Evolutionary conservation across 2,888 invertebrate species (phyloP).

Genomic region (Sepioteuthis lessoniana): DNA sequence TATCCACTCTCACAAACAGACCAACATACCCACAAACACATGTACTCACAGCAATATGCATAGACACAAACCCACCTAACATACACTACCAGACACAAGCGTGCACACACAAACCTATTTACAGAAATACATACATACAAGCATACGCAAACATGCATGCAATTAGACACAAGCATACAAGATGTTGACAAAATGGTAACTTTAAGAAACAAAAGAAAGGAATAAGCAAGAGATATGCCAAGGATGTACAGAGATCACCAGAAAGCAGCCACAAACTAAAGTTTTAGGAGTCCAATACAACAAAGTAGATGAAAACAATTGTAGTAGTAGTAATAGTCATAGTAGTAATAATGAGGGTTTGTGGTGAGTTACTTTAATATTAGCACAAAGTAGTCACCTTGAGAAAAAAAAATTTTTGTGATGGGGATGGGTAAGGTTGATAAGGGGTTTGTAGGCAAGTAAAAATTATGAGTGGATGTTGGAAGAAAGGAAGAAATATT

Average conservation of each 20-base stretch:
- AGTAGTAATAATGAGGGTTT: not conserved
- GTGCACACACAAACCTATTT: not conserved
- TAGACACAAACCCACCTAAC: not conserved
- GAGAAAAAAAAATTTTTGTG: not conserved
- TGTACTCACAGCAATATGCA: not conserved
- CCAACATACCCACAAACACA: not conserved
- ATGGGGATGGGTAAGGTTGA: not conserved
- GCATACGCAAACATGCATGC: not conserved
- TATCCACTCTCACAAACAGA: too few relatives aligned
- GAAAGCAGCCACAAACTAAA: not conserved
- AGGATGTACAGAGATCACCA: not conserved
- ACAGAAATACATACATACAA: not conserved
- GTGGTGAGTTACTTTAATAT: not conserved
- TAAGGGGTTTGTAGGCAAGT: not conserved
- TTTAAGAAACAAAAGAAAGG: not conserved
- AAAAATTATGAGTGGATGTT: not conserved
- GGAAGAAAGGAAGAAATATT: not conserved
- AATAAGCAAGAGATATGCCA: not conserved
- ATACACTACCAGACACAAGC: not conserved
- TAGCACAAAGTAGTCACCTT: not conserved
- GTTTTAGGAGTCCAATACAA: not conserved
- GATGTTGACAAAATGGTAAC: not conserved
- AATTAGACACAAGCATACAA: not conserved
- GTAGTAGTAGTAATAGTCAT: too few relatives aligned
- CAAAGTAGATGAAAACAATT: not conserved